A percentile compares a stretch with the other conserved stretches of the same genome.
Conservation (phyloP, 2,888 invertebrate genomes). For the Phaedon cochleariae region DNA sequence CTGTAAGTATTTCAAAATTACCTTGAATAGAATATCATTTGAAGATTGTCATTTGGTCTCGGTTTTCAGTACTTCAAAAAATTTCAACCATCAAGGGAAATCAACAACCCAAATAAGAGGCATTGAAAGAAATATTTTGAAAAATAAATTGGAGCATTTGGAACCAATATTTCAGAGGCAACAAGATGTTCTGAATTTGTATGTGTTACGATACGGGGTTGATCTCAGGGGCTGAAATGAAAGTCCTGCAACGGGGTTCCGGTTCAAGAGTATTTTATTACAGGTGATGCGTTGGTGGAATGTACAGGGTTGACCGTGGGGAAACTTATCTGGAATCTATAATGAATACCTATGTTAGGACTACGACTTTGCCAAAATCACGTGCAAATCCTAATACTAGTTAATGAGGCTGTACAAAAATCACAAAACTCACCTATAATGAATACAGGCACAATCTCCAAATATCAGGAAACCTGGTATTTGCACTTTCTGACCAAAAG, state of each 20-base stretch:
- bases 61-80: background rate
- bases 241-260: background rate
- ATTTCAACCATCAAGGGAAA: background rate
- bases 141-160: background rate
- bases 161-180: background rate
- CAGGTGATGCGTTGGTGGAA: too few species aligned
- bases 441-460: too few species aligned
- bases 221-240: constrained; percentile 14
- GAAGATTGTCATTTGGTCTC: background rate
- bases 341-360: too few species aligned
- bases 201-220: background rate
- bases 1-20: constrained; percentile 12
- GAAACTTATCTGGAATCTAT: too few species aligned
- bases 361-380: too few species aligned
- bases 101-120: background rate
- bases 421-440: too few species aligned
- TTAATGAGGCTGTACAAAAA: too few species aligned
- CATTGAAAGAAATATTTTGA: background rate
- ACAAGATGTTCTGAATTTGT: background rate
- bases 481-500: too few species aligned
- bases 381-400: too few species aligned
- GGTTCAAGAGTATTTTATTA: too few species aligned
- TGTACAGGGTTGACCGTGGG: too few species aligned
- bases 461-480: too few species aligned
- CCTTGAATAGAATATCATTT: background rate